Evolutionary conservation across 2,113 vertebrate species (phyloP).

Genomic region (Crotalus tigris): DNA sequence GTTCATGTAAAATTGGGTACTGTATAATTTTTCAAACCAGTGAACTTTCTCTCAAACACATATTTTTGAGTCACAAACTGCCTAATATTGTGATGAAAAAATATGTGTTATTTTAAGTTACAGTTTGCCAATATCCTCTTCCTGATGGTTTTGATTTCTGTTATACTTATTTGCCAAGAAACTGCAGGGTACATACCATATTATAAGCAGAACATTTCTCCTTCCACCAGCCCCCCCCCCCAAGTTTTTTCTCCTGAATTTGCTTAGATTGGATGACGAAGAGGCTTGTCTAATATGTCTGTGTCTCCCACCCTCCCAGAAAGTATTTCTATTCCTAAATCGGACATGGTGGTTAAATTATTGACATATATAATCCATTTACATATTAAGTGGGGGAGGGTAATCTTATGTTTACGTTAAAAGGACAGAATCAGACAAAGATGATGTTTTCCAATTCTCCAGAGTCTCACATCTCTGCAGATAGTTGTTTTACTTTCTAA

Average conservation of each 20-base stretch:
- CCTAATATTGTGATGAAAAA: background rate
- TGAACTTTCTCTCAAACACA: background rate
- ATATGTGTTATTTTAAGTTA: background rate
- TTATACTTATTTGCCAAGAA: conserved; percentile 1
- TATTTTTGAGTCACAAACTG: background rate
- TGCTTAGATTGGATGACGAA: background rate
- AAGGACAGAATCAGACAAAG: background rate
- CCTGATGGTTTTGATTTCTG: conserved; percentile 2
- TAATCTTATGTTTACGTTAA: background rate
- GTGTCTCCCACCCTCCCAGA: background rate
- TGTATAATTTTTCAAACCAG: background rate
- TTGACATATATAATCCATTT: background rate
- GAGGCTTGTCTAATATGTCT: background rate
- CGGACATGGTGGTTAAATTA: background rate
- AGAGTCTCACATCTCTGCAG: background rate
- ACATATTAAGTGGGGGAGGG: background rate
- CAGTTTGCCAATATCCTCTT: background rate
- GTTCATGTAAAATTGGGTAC: background rate
- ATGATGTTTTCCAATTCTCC: background rate
- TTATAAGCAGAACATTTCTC: background rate
- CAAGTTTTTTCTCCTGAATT: background rate
- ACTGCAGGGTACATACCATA: background rate
- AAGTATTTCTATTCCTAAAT: background rate
- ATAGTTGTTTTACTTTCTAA: background rate
- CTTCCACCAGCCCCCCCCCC: background rate